Conservation (phyloP, 2,113 vertebrate genomes). For the Triplophysa tibetana region DNA sequence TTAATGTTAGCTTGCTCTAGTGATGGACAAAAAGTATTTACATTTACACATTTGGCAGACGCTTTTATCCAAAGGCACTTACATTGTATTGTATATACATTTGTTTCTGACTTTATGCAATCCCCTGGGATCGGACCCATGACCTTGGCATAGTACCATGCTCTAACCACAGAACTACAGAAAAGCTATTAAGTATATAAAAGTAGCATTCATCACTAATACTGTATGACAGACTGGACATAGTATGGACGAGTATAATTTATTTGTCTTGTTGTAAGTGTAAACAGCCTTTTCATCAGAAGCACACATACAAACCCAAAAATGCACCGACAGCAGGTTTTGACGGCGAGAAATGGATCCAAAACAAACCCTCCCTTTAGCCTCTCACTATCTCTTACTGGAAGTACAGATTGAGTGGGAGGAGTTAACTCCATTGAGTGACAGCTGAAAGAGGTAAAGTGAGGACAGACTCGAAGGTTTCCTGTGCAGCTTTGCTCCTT, state of each 20-base stretch:
- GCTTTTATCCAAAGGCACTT: no score
- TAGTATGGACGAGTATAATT: neutral
- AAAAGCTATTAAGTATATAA: neutral
- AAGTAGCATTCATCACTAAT: neutral
- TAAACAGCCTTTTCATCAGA: slow-evolving; percentile 6
- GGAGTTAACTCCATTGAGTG: slow-evolving; percentile 13
- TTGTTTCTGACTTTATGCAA: no score
- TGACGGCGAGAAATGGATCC: neutral
- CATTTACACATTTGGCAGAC: no score
- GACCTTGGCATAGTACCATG: no score
- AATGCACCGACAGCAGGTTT: neutral
- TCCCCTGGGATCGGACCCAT: no score
- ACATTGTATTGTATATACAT: no score
- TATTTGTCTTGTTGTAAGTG: neutral
- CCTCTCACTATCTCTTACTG: slow-evolving; percentile 21
- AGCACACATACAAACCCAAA: slow-evolving; percentile 2
- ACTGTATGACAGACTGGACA: neutral
- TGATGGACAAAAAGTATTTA: neutral
- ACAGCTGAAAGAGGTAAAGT: slow-evolving; percentile 44
- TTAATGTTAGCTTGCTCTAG: neutral
- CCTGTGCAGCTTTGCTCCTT: slow-evolving; percentile 38
- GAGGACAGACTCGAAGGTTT: slow-evolving; percentile 51
- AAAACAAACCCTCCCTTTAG: slow-evolving; percentile 3
- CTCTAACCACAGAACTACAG: no score
- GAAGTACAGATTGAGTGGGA: slow-evolving; percentile 3